Base-by-base conservation (phyloP, 2,113 vertebrate genomes). In the Stercorarius parasiticus region DNA sequence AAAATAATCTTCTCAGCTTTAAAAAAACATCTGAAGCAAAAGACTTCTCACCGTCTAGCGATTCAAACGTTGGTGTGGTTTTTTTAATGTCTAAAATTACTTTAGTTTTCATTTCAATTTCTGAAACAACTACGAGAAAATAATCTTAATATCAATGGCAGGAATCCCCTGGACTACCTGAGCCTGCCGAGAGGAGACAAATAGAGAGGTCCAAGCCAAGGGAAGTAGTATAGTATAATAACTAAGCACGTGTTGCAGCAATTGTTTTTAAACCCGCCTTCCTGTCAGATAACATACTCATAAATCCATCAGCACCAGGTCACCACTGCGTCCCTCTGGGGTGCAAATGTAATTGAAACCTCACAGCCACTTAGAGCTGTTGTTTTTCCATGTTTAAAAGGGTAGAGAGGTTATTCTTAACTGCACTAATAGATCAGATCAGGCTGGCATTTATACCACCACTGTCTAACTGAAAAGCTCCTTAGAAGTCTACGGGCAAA, bases 291-390 rank as follows among this genome's bases (percentile, higher is more conserved):
- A 95, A 88, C 85, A 73, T 78, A 67, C 83, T 95, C 92, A 95
- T 97, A 95, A 97, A 97, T 97, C 96, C 93, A 97, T 98, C 97
- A 97, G 89, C 93, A 96, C 82, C 67, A 81, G 95, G 95, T 97
- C 95, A 96, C 92, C 6, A 42, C 82, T 95, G 71, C 0, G 0
- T 93, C 87, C 87, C 97, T 93, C 91, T 65, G 76, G 94, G 95
- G 89, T 92, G 76, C 66, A 92, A 91, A 91, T 89, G 91, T 96
- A 97, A 98, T 90, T 95, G 95, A 97, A 97, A 97, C 89, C 96
- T 96, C 92, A 91, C 72, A 95, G 91, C 86, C 97, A 96, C 87
- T 97, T 93, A 90, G 78, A 97, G 82, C 66, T 89, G 82, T 91
- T 96, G 96, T 82, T 96, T 93, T 95, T 74, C 65, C 69, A 93